A percentile compares a stretch with the other conserved stretches of the same genome.
Evolutionary conservation across 2,113 vertebrate genomes (phyloP).

Genomic region (Onychostoma macrolepis): DNA sequence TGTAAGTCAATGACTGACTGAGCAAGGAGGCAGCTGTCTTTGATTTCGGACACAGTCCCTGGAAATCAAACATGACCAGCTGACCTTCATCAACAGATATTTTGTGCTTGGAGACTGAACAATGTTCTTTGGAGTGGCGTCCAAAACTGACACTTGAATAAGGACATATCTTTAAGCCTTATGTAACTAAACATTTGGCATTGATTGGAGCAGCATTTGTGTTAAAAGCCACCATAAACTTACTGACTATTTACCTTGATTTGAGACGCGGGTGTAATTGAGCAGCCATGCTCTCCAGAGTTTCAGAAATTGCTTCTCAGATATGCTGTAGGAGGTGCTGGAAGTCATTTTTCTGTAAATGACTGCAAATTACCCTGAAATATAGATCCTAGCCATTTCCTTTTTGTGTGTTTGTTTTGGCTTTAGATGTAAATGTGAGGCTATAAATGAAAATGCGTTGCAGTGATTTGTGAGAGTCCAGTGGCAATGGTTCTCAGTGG

Average conservation of each 20-base stretch:
- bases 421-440: conserved; percentile 16
- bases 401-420: conserved; percentile 36
- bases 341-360: conserved; percentile 38
- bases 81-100: conserved; percentile 8
- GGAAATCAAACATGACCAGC: conserved; percentile 13
- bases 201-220: background rate
- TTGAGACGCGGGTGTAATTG: conserved; percentile 14
- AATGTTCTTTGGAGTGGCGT: background rate
- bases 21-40: background rate
- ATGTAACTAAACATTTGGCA: conserved; percentile 31
- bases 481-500: background rate
- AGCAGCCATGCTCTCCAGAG: background rate
- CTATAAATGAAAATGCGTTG: conserved; percentile 35
- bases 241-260: background rate
- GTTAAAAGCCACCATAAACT: background rate
- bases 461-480: conserved; percentile 12
- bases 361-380: conserved; percentile 40
- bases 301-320: conserved; percentile 29
- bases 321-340: conserved; percentile 32
- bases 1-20: background rate
- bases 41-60: background rate
- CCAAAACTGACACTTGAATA: conserved; percentile 41
- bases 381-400: conserved; percentile 34
- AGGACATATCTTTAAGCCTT: conserved; percentile 17
- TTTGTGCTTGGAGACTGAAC: conserved; percentile 20